Evolutionary conservation across 1,140 invertebrate genomes (phyloP).

Genomic region (Trissolcus basalis): DNA sequence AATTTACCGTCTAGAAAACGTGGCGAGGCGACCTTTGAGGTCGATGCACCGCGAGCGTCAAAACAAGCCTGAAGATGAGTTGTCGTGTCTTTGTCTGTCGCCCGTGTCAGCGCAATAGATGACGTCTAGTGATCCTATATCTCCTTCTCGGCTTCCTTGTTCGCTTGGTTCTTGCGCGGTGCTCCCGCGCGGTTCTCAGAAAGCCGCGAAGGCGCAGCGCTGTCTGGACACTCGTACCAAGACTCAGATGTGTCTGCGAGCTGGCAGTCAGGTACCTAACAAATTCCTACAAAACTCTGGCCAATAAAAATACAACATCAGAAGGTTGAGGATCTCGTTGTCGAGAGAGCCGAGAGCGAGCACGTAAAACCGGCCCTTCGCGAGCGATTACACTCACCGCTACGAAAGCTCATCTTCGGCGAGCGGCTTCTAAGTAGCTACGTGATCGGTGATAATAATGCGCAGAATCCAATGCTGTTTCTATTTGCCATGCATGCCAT

Average conservation of each 20-base stretch:
- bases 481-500: conserved; percentile 38
- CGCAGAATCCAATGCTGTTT: conserved; percentile 20
- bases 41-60: conserved; percentile 75
- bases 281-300: conserved; percentile 60
- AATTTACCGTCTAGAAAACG: conserved; percentile 44
- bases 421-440: conserved; percentile 73
- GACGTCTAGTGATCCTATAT: conserved; percentile 70
- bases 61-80: conserved; percentile 70
- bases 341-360: conserved; percentile 23
- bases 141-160: conserved; percentile 41
- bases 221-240: conserved; percentile 69
- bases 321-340: conserved; percentile 39
- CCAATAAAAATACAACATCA: conserved; percentile 5
- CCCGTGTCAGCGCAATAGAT: conserved; percentile 62
- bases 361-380: conserved; percentile 45
- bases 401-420: conserved; percentile 44
- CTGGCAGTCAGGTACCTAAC: conserved; percentile 28
- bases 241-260: conserved; percentile 52
- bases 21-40: conserved; percentile 73
- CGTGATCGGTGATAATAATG: conserved; percentile 76
- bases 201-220: conserved; percentile 72
- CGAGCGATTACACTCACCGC: conserved; percentile 17
- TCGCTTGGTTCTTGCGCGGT: conserved; percentile 36
- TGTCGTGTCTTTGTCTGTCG: conserved; percentile 45
- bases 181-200: conserved; percentile 66